Conservation (phyloP, 2,797 vertebrate species). For the Orientallactaga sibirica region DNA sequence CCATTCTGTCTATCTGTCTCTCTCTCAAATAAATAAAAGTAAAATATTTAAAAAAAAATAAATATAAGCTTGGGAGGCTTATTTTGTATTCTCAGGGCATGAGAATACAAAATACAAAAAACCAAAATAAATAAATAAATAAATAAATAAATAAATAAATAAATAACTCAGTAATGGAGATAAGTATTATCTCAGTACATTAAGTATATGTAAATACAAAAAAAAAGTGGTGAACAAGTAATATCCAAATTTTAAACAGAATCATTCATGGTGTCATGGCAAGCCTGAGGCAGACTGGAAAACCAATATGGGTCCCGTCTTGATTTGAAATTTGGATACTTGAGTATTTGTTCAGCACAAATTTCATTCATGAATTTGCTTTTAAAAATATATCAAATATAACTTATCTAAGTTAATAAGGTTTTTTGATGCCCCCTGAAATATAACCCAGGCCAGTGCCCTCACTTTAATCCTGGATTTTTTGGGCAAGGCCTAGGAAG, state of each 20-base stretch:
- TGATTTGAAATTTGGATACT: slow-evolving; percentile 24
- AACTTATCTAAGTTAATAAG: background rate
- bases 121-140: no score
- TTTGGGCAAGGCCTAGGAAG: background rate
- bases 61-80: no score
- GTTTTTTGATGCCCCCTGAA: background rate
- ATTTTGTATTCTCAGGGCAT: no score
- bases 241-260: slow-evolving; percentile 30
- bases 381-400: slow-evolving; percentile 35
- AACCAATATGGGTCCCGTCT: background rate
- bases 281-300: background rate
- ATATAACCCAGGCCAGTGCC: background rate
- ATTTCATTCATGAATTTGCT: background rate
- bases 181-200: slow-evolving; percentile 23
- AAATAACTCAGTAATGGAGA: background rate
- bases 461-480: background rate
- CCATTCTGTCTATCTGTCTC: no score
- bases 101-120: no score
- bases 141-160: background rate
- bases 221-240: background rate
- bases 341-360: slow-evolving; percentile 1
- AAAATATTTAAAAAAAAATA: no score
- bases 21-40: no score
- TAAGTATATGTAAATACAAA: background rate
- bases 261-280: background rate